These are phyloP conservation scores for Nomada fucata DNA, from an alignment of 2,888 invertebrate species.

Conservation along the genomic window DNA sequence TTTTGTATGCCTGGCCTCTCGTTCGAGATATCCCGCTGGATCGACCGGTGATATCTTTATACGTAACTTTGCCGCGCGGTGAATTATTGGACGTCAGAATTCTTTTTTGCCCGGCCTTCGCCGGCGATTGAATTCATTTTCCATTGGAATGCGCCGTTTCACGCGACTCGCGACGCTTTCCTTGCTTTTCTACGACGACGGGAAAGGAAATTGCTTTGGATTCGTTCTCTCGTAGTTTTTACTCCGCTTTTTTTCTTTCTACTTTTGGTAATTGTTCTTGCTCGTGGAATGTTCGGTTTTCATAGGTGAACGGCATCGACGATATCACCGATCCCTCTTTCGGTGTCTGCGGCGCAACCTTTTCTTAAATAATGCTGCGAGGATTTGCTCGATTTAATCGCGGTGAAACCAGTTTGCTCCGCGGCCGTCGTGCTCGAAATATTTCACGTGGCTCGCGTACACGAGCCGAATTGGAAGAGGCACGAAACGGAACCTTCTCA, in stretches of 20 bases:
- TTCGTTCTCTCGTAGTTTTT: background rate
- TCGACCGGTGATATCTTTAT: slow-evolving; percentile 80
- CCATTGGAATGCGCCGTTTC: background rate
- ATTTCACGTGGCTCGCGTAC: background rate
- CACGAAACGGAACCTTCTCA: slow-evolving; percentile 1
- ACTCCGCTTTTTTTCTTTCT: background rate
- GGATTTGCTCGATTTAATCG: slow-evolving; percentile 2
- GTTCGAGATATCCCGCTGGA: slow-evolving; percentile 67
- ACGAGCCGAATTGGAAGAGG: slow-evolving; percentile 10
- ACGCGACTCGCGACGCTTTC: background rate
- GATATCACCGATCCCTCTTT: too few relatives aligned
- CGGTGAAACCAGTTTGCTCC: background rate
- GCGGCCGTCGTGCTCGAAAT: background rate
- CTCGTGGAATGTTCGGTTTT: background rate
- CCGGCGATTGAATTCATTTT: slow-evolving; percentile 44
- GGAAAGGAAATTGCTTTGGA: background rate
- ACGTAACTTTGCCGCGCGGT: slow-evolving; percentile 59
- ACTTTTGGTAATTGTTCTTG: background rate
- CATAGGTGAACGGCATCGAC: background rate
- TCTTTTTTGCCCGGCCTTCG: slow-evolving; percentile 50
- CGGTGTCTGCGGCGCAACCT: background rate
- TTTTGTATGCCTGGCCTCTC: too few relatives aligned
- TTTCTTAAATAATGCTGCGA: background rate
- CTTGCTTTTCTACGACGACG: background rate
- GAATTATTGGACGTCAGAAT: slow-evolving; percentile 73